These are phyloP conservation scores for Anguilla obscura DNA, from an alignment of 2,797 vertebrate species.

Conservation along the genomic window DNA sequence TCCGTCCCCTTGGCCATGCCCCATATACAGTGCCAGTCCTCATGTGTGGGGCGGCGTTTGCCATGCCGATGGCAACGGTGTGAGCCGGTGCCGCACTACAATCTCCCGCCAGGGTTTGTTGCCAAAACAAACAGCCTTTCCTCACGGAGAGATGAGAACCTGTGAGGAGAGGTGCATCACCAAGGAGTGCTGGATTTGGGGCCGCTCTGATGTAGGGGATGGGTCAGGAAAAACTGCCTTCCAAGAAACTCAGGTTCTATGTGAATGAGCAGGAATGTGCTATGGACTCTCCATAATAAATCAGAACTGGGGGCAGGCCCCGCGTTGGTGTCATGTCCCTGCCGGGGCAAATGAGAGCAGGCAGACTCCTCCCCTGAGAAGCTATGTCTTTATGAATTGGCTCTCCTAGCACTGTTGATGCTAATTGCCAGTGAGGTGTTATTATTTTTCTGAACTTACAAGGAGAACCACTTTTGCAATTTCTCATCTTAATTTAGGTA, in stretches of 20 bases:
- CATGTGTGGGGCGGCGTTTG: slow-evolving; percentile 54
- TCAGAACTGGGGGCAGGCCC: neutral
- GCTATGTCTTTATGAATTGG: neutral
- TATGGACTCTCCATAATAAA: neutral
- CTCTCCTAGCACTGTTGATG: neutral
- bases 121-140: slow-evolving; percentile 51
- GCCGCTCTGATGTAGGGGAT: neutral
- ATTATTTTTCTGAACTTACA: neutral
- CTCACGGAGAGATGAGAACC: slow-evolving; percentile 17
- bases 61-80: slow-evolving; percentile 40
- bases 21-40: slow-evolving; percentile 55
- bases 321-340: neutral
- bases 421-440: neutral
- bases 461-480: neutral
- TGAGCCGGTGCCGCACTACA: slow-evolving; percentile 45
- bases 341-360: neutral
- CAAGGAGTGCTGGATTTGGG: neutral
- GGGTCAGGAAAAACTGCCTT: neutral
- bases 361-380: neutral
- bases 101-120: slow-evolving; percentile 56
- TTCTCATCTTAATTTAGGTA: neutral
- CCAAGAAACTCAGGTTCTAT: neutral
- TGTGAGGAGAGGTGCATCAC: neutral
- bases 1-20: neutral
- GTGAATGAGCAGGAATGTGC: neutral